Conservation (phyloP, 2,888 invertebrate species). For the Gibbula magus region DNA sequence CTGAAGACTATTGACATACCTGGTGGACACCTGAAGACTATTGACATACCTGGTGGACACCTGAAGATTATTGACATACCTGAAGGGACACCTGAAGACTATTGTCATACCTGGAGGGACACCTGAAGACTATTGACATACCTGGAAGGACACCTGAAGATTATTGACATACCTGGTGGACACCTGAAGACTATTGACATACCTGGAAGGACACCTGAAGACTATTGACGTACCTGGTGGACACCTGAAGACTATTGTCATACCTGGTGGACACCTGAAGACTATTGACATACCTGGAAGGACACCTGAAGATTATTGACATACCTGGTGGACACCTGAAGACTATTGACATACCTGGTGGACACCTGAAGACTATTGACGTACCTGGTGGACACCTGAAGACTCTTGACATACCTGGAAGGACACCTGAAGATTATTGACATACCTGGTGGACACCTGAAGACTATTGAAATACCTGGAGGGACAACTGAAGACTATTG, state of each 20-base stretch:
- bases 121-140: conserved; percentile 53
- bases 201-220: conserved; percentile 69
- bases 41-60: conserved; percentile 63
- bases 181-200: conserved; percentile 17
- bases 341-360: conserved; percentile 59
- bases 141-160: conserved; percentile 67
- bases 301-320: conserved; percentile 57
- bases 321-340: too few species aligned
- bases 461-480: conserved; percentile 58
- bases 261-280: conserved; percentile 68
- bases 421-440: conserved; percentile 57
- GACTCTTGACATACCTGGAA: conserved; percentile 61
- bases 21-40: conserved; percentile 60
- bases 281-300: conserved; percentile 62
- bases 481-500: conserved; percentile 53
- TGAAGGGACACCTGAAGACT: too few species aligned
- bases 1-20: conserved; percentile 57
- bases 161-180: too few species aligned
- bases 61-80: too few species aligned
- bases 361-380: conserved; percentile 76
- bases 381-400: too few species aligned
- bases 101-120: conserved; percentile 65
- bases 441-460: too few species aligned
- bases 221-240: conserved; percentile 79
- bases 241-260: conserved; percentile 14